A percentile compares a stretch with the other conserved stretches of the same genome.
phyloP scores from a whole-genome alignment of 2,797 vertebrate genomes.

The Zenarchopterus dispar region DNA sequence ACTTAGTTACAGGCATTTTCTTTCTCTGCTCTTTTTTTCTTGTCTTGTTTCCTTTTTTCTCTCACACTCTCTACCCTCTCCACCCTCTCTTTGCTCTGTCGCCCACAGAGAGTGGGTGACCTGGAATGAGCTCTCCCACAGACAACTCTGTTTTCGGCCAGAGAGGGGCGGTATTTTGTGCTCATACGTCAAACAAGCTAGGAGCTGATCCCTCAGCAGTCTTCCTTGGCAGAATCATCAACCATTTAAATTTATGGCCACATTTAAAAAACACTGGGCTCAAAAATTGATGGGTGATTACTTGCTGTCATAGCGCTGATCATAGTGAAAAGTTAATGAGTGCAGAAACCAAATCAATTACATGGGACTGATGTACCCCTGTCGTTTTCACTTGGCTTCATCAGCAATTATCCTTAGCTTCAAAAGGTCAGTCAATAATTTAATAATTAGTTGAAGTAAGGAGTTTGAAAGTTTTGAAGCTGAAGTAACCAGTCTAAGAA shows the following conservation, averaged over 20 bases:
- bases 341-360: constrained; percentile 63
- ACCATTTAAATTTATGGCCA: constrained; percentile 34
- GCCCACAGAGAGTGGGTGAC: constrained; percentile 74
- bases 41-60: constrained; percentile 46
- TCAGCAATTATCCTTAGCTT: constrained; percentile 60
- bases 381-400: constrained; percentile 57
- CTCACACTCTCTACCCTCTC: constrained; percentile 50
- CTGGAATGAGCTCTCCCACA: constrained; percentile 66
- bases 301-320: constrained; percentile 62
- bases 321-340: constrained; percentile 67
- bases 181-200: constrained; percentile 18
- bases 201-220: constrained; percentile 9
- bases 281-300: constrained; percentile 55
- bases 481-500: constrained; percentile 15
- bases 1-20: constrained; percentile 49
- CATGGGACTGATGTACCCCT: constrained; percentile 55
- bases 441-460: constrained; percentile 45
- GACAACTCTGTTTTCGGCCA: constrained; percentile 48
- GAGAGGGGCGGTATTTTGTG: constrained; percentile 47
- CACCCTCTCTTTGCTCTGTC: constrained; percentile 48
- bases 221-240: constrained; percentile 15
- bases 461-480: constrained; percentile 40
- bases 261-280: constrained; percentile 51
- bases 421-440: constrained; percentile 70
- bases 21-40: constrained; percentile 45